Evolutionary conservation across 2,113 vertebrate genomes (phyloP), one percentile per base, ranked within the genome.

Genomic region (Bubo bubo): DNA sequence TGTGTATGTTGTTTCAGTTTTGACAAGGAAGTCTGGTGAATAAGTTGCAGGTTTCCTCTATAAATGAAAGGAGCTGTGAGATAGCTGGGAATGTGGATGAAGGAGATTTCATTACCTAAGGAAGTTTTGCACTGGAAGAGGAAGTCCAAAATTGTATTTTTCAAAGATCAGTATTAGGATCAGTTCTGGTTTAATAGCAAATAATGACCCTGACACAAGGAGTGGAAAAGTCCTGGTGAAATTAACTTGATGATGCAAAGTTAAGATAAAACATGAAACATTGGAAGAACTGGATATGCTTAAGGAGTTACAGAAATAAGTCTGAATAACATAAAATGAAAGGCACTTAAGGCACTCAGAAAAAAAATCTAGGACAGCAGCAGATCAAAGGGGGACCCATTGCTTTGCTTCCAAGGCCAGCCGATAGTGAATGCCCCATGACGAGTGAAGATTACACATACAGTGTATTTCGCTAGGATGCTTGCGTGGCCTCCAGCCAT

Each of bases 361-460:
- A 80, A 23, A 52, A 95, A 62, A 62, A 35, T 4, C 14, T 20
- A 53, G 28, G 45, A 37, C 50, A 27, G 18, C 63, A 67, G 55
- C 32, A 67, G 45, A 39, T 70, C n/a, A 49, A 66, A 77, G 55
- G 28, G 9, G 15, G 7, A 55, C 21, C 5, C 30, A 13, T 5
- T 68, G 8, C 52, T 88, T 93, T 82, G 14, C 12, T 86, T 70
- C 79, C 45, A 70, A 2, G 3, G 3, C 9, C 5, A 1, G 9
- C 37, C 0, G 0, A 20, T 12, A 60, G 6, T 2, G 35, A 82
- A 34, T 17, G 17, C 7, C 20, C 34, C 3, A 0, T 14, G 39
- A 70, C 72, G 39, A 39, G 34, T 34, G 43, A 59, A 62, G 19
- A 18, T 60, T 30, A 10, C 9, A 9, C 0, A 0, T 39, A 6